These are phyloP conservation scores for Yponomeuta cagnagella DNA, from an alignment of 2,888 invertebrate genomes.

Conservation along the genomic window DNA sequence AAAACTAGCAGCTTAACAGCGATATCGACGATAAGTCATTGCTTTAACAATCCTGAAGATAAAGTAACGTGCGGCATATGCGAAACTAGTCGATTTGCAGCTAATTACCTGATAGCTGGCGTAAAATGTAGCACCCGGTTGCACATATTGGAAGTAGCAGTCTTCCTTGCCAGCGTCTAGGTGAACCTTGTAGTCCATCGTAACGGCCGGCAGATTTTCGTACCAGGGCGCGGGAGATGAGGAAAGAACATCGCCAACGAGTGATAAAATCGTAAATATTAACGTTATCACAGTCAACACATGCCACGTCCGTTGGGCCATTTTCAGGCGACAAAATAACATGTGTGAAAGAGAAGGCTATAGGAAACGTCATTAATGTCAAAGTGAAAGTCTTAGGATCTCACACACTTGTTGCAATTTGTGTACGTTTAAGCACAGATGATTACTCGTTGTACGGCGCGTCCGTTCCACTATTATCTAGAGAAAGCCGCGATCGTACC, in stretches of 20 bases:
- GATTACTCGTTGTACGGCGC: too few relatives aligned
- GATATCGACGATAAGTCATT: too few relatives aligned
- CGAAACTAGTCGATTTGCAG: background rate
- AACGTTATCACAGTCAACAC: conserved; percentile 59
- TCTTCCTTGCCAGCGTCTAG: conserved; percentile 95
- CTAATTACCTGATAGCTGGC: conserved; percentile 91
- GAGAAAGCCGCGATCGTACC: too few relatives aligned
- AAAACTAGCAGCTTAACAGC: background rate
- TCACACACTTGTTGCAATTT: background rate
- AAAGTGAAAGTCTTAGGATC: conserved; percentile 1
- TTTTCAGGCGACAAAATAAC: conserved; percentile 33
- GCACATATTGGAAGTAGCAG: conserved; percentile 96
- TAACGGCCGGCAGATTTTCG: conserved; percentile 91
- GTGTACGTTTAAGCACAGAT: too few relatives aligned
- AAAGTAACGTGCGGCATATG: background rate
- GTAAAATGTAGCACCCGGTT: conserved; percentile 93
- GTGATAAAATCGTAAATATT: conserved; percentile 70
- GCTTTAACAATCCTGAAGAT: background rate
- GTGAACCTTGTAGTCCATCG: conserved; percentile 97
- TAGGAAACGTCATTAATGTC: conserved; percentile 3
- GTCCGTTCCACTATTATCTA: too few relatives aligned
- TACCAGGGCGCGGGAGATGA: conserved; percentile 83
- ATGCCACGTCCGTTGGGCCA: conserved; percentile 73
- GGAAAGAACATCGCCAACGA: conserved; percentile 65
- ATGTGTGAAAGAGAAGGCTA: conserved; percentile 6